Conservation (phyloP, 2,113 vertebrate genomes). For the Urocynchramus pylzowi region DNA sequence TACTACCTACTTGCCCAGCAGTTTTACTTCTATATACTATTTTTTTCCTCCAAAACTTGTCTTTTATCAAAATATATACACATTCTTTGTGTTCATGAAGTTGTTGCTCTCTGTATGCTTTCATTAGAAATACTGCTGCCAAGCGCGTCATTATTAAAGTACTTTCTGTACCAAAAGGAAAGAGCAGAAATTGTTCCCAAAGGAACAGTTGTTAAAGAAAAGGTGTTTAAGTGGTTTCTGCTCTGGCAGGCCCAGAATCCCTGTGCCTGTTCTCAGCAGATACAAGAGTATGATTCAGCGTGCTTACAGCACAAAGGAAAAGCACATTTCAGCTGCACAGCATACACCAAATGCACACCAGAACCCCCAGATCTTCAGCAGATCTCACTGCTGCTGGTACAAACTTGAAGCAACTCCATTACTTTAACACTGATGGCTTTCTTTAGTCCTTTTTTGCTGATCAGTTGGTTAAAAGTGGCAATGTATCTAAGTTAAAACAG, state of each 20-base stretch:
- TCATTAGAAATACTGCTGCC: neutral
- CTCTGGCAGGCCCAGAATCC: neutral
- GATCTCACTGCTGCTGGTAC: neutral
- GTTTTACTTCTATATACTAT: neutral
- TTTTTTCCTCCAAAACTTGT: neutral
- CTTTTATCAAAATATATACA: neutral
- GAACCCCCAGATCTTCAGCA: neutral
- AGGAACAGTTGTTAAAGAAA: neutral
- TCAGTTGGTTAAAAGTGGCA: neutral
- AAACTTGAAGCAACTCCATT: neutral
- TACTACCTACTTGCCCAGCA: neutral
- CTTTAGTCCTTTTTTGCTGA: neutral
- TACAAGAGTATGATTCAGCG: neutral
- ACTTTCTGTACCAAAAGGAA: neutral
- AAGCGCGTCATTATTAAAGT: neutral
- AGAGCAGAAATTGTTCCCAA: neutral
- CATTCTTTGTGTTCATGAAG: neutral
- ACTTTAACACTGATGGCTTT: neutral
- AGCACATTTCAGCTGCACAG: neutral
- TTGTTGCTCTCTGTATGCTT: neutral
- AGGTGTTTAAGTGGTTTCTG: neutral
- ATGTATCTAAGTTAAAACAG: neutral
- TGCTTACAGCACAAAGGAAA: neutral
- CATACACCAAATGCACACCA: neutral
- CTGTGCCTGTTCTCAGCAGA: neutral